Conservation (phyloP, 2,113 vertebrate species). For the Eidolon helvum region DNA sequence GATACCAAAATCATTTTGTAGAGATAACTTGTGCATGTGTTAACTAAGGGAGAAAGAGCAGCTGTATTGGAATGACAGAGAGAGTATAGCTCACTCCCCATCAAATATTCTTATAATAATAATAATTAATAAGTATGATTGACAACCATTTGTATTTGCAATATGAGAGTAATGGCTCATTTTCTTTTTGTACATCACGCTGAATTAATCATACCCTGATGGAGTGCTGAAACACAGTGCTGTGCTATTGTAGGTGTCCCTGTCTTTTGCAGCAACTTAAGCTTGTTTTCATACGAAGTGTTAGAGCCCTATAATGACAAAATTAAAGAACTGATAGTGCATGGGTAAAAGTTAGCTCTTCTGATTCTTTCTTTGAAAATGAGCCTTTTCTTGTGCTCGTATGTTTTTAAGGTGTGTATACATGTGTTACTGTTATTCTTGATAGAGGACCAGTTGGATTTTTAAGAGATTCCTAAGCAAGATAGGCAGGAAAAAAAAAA, state of each 20-base stretch:
- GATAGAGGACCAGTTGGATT: not conserved
- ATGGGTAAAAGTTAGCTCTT: not conserved
- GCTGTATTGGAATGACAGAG: constrained; percentile 41
- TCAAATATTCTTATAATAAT: constrained; percentile 66
- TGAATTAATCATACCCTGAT: constrained; percentile 66
- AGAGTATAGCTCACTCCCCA: not conserved
- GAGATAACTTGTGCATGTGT: not conserved
- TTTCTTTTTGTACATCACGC: constrained; percentile 44
- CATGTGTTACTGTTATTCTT: not conserved
- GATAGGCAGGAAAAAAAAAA: not conserved
- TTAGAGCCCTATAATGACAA: not conserved
- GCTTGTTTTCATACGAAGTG: constrained; percentile 45
- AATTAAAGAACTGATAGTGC: constrained; percentile 27
- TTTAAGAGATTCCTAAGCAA: constrained; percentile 26
- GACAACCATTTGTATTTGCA: constrained; percentile 67
- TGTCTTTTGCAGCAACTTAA: constrained; percentile 17
- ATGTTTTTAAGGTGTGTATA: not conserved
- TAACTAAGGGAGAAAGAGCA: not conserved
- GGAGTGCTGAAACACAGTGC: constrained; percentile 28
- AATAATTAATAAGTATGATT: constrained; percentile 75
- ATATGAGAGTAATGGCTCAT: constrained; percentile 68
- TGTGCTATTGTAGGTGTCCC: not conserved
- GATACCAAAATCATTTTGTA: not conserved
- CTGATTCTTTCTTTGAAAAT: not conserved
- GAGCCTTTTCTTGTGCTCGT: not conserved